These are phyloP conservation scores for Hyla sarda DNA, from an alignment of 2,113 vertebrate species.

Conservation along the genomic window DNA sequence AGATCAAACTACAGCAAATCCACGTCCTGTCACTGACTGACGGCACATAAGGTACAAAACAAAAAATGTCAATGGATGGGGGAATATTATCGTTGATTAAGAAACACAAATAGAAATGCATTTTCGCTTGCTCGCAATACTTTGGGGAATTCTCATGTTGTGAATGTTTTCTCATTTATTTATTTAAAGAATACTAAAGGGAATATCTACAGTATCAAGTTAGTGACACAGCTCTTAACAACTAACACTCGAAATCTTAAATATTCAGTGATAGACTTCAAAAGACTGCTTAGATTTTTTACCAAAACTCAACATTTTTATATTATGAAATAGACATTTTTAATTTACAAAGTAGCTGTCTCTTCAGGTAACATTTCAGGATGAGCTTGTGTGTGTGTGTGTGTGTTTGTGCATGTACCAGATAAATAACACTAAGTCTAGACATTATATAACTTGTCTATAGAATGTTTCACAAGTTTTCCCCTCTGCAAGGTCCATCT, in stretches of 20 bases:
- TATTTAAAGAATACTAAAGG: neutral
- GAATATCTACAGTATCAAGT: conserved; percentile 14
- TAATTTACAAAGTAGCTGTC: no score
- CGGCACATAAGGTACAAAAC: conserved; percentile 26
- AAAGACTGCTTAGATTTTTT: neutral
- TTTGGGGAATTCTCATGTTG: neutral
- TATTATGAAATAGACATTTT: no score
- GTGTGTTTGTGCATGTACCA: no score
- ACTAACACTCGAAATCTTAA: neutral
- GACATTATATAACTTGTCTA: no score
- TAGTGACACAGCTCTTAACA: neutral
- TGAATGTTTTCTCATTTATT: neutral
- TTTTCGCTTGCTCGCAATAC: neutral
- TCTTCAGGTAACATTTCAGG: no score
- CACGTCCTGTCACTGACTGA: conserved; percentile 32
- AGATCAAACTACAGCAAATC: conserved; percentile 50
- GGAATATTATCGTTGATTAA: conserved; percentile 31
- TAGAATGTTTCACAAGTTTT: no score
- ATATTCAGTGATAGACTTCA: neutral
- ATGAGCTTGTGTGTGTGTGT: no score
- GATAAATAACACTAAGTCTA: no score
- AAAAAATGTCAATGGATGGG: conserved; percentile 32
- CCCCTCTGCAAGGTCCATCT: no score
- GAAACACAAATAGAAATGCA: conserved; percentile 33
- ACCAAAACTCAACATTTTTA: neutral